A percentile compares a stretch with the other conserved stretches of the same genome.
phyloP scores from a whole-genome alignment of 2,113 vertebrate genomes.

The Leptosomus discolor region DNA sequence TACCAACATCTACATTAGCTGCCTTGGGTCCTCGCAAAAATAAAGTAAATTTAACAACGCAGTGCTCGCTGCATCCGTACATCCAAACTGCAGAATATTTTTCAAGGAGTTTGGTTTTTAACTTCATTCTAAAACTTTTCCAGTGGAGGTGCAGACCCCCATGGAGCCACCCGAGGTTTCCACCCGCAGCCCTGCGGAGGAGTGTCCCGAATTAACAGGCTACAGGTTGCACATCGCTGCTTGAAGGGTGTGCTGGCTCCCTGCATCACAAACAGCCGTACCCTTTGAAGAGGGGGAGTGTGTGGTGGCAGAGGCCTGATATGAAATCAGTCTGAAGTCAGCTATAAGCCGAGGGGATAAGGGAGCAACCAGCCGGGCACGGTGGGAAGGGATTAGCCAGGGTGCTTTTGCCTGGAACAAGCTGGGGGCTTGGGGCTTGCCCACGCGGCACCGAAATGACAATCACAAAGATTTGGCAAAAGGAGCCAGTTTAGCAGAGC shows the following conservation, averaged over 20 bases:
- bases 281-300: not conserved
- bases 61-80: fast-evolving
- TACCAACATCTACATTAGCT: not conserved
- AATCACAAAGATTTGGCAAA: not conserved
- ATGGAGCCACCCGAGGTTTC: fast-evolving
- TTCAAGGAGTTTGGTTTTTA: not conserved
- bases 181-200: not conserved
- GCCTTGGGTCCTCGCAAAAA: not conserved
- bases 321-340: not conserved
- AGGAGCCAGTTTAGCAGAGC: not conserved
- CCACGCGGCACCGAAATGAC: not conserved
- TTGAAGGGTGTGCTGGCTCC: not conserved
- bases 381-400: not conserved
- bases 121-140: not conserved
- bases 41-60: fast-evolving
- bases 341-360: not conserved
- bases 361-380: not conserved
- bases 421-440: not conserved
- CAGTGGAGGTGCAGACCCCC: not conserved
- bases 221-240: not conserved
- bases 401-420: not conserved
- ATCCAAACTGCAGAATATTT: not conserved
- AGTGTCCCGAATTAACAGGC: not conserved
- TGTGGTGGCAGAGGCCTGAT: not conserved
- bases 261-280: not conserved